Percentiles rank a stretch among this genome's conserved stretches.
Evolutionary conservation across 2,888 invertebrate species (phyloP).

Genomic region (Epistrophe grossulariae): DNA sequence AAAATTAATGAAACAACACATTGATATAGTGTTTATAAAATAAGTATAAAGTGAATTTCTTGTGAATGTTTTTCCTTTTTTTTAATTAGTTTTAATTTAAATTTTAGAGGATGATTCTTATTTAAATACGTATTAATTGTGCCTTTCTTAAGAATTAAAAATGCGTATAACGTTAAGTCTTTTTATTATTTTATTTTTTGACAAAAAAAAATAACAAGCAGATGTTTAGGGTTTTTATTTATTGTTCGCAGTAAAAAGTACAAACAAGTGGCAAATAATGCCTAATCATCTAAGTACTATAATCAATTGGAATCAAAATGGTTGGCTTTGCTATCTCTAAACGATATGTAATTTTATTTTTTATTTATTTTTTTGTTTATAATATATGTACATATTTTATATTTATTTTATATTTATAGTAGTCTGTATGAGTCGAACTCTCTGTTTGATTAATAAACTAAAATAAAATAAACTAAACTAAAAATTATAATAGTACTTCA

Average conservation of each 20-base stretch:
- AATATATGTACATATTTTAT: too few species aligned
- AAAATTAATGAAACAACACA: slow-evolving; percentile 45
- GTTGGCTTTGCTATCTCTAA: too few species aligned
- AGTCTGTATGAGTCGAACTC: too few species aligned
- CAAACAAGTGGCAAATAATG: too few species aligned
- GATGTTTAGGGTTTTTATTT: background rate
- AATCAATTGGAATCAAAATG: too few species aligned
- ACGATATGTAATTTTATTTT: too few species aligned
- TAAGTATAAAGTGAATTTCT: slow-evolving; percentile 49
- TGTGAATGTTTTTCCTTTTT: slow-evolving; percentile 5
- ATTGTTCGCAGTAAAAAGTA: background rate
- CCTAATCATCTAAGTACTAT: too few species aligned
- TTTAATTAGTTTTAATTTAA: background rate
- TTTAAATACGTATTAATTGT: slow-evolving; percentile 68
- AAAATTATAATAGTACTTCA: too few species aligned
- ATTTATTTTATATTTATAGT: too few species aligned
- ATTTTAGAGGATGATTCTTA: background rate
- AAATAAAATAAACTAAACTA: too few species aligned
- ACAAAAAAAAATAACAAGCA: background rate
- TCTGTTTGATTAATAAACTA: too few species aligned
- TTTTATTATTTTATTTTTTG: slow-evolving; percentile 11
- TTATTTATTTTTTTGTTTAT: too few species aligned
- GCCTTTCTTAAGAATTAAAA: slow-evolving; percentile 74
- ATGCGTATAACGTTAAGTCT: slow-evolving; percentile 33
- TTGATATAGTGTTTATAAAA: slow-evolving; percentile 61